Evolutionary conservation across 2,888 invertebrate species (phyloP), one percentile per base, ranked within the genome.

Genomic region (Erebia ligea): DNA sequence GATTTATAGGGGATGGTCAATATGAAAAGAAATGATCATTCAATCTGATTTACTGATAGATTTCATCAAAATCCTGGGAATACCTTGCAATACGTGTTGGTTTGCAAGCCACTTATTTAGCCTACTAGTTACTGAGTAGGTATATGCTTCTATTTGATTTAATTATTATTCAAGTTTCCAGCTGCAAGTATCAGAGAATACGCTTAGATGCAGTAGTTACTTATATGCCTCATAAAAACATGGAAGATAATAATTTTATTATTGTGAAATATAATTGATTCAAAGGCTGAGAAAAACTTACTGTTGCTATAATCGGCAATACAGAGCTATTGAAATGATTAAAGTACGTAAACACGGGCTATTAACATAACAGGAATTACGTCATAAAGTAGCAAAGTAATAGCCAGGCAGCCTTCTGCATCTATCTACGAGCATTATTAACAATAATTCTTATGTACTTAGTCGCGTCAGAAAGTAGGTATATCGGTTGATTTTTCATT

Each of bases 341-440:
- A 58, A 67, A 48, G 57, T 56, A 48, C 67, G 67, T 67, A 67
- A 67, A 67, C 67, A 67, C 25, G 13, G 48, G 45, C 45, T 58
- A 67, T 67, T 67, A 67, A 67, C 63, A 69, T 69, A 69, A 69
- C 69, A 69, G 57, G 69, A 63, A 69, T 69, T 63, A 63, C 69
- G 69, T 69, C 62, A 69, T 57, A 19, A 10, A 54, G 54, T 54
- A 50, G 42, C 45, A 59, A 54, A 48, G 40, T 67, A 61, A 52
- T 40, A 68, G 52, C 61, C 54, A 54, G 61, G 50, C 50, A 59
- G 50, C 50, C 65, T 65, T 65, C 65, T 56, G 64, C 19, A 64
- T 56, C 34, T 65, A 66, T 42, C 21, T 56, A 42, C 42, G 40
- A 57, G 42, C 65, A 42, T 66, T 56, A 56, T 66, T 42, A 21